Conservation (phyloP, 2,888 invertebrate species). For the Habroteleia sp. region DNA sequence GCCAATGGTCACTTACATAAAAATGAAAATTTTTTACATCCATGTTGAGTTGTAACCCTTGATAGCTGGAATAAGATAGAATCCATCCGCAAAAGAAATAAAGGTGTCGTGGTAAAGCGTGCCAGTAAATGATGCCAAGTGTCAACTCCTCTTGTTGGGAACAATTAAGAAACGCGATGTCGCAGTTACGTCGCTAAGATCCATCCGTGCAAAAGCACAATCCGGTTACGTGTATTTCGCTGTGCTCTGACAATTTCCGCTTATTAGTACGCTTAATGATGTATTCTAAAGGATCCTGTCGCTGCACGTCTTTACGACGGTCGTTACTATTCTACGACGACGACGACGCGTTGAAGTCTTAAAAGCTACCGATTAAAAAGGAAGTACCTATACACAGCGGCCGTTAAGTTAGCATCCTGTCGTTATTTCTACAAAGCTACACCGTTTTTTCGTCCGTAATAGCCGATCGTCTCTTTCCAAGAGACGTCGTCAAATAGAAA, state of each 20-base stretch:
- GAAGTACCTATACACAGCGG: slow-evolving; percentile 49
- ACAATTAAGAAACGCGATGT: slow-evolving; percentile 78
- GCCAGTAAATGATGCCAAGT: slow-evolving; percentile 75
- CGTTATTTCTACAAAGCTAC: slow-evolving; percentile 59
- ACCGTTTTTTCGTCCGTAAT: slow-evolving; percentile 37
- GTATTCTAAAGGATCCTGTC: slow-evolving; percentile 57
- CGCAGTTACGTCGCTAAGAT: slow-evolving; percentile 66
- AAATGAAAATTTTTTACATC: too few relatives aligned
- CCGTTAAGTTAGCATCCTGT: slow-evolving; percentile 54
- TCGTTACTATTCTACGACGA: slow-evolving; percentile 57
- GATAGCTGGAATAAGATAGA: slow-evolving; percentile 14
- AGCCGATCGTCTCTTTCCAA: slow-evolving; percentile 48
- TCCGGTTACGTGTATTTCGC: slow-evolving; percentile 46
- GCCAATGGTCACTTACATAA: too few relatives aligned
- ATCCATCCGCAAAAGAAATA: slow-evolving; percentile 15
- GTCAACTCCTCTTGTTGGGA: slow-evolving; percentile 77
- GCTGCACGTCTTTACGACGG: slow-evolving; percentile 42
- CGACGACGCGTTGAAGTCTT: slow-evolving; percentile 45
- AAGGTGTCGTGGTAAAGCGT: slow-evolving; percentile 63
- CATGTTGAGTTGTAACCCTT: not conserved
- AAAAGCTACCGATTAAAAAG: slow-evolving; percentile 63
- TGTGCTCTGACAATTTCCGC: slow-evolving; percentile 53
- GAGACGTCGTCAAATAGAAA: slow-evolving; percentile 41
- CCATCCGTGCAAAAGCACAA: slow-evolving; percentile 47
- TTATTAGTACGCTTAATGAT: slow-evolving; percentile 65